These are phyloP conservation scores for Probaryconus sp. DNA, from an alignment of 1,140 invertebrate species.

Conservation along the genomic window DNA sequence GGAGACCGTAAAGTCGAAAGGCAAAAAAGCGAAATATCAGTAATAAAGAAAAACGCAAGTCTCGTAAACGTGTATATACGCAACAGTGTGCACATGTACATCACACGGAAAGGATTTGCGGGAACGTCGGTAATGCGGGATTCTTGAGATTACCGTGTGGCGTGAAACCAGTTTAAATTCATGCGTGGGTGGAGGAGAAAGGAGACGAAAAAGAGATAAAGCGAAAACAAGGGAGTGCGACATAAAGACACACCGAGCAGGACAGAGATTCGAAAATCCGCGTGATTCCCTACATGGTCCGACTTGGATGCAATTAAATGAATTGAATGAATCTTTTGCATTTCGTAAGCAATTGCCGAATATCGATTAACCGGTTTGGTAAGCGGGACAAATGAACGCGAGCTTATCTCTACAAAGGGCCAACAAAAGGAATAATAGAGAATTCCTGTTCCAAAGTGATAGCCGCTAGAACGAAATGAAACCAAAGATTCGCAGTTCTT, in stretches of 20 bases:
- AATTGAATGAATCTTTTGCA: conserved; percentile 5
- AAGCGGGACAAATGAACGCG: background rate
- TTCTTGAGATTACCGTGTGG: conserved; percentile 47
- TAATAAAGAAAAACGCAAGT: conserved; percentile 22
- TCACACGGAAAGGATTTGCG: conserved; percentile 18
- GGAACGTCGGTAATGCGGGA: conserved; percentile 33
- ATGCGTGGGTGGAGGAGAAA: conserved; percentile 32
- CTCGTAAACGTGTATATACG: conserved; percentile 7
- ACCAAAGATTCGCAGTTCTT: background rate
- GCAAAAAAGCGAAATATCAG: conserved; percentile 10
- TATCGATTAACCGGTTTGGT: no score
- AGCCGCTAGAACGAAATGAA: no score
- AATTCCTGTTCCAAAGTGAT: no score
- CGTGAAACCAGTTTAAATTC: conserved; percentile 53
- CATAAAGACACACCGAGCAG: background rate
- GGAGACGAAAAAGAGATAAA: conserved; percentile 20
- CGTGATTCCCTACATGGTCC: background rate
- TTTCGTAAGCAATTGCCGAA: background rate
- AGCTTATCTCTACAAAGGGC: no score
- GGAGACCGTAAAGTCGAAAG: conserved; percentile 6
- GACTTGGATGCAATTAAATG: background rate
- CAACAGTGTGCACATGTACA: conserved; percentile 4
- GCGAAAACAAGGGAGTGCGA: background rate
- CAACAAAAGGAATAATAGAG: no score
- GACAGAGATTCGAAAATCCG: background rate